A percentile compares a stretch with the other conserved stretches of the same genome.
These are phyloP conservation scores for Himalopsyche phryganea DNA, from an alignment of 1,140 invertebrate species.

Conservation along the genomic window DNA sequence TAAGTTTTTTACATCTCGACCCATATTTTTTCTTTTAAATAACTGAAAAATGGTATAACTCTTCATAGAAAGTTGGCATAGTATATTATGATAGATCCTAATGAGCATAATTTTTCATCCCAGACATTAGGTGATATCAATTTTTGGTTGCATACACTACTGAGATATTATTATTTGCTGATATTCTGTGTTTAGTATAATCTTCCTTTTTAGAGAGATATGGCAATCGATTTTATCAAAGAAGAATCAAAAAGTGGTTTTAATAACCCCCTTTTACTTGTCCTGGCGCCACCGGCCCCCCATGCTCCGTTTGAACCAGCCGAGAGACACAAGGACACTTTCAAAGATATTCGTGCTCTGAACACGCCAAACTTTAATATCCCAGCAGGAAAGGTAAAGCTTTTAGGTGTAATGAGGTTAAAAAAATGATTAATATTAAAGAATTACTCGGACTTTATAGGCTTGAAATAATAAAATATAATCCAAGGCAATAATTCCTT, in stretches of 20 bases:
- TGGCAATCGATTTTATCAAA: slow-evolving; percentile 59
- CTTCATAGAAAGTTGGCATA: no score
- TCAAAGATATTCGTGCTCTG: slow-evolving; percentile 57
- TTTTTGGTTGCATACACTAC: no score
- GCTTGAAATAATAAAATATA: not conserved
- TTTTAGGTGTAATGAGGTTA: no score
- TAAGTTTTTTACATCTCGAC: no score
- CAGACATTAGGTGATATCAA: no score
- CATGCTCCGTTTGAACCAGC: slow-evolving; percentile 83
- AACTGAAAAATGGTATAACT: no score
- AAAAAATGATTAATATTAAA: not conserved
- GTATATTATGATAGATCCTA: no score
- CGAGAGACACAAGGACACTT: slow-evolving; percentile 63
- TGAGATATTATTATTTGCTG: no score
- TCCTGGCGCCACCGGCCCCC: slow-evolving; percentile 77
- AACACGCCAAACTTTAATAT: slow-evolving; percentile 74
- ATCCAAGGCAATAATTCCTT: not conserved
- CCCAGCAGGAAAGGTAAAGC: slow-evolving; percentile 44
- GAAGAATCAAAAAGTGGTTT: slow-evolving; percentile 4
- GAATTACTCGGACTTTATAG: not conserved
- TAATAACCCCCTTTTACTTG: slow-evolving; percentile 72
- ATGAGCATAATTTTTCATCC: no score
- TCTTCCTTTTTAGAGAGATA: slow-evolving; percentile 54
- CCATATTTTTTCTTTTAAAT: no score
- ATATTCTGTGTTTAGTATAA: no score